phyloP scores from a whole-genome alignment of 2,888 invertebrate genomes.

The Himalopsyche anomala region DNA sequence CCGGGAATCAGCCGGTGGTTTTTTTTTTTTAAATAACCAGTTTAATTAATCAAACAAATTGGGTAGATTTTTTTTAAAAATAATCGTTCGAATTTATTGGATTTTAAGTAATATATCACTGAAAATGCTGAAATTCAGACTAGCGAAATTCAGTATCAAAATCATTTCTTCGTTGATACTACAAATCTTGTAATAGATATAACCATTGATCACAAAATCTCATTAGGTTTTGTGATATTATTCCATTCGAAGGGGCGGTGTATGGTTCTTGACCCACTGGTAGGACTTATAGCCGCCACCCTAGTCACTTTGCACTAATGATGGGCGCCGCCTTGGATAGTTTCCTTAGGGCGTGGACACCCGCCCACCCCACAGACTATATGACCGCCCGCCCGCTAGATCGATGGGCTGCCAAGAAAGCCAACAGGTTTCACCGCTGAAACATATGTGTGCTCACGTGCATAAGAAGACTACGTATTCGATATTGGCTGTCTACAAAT shows the following conservation, averaged over 20 bases:
- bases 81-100: too few species aligned
- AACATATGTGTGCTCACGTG: conserved; percentile 38
- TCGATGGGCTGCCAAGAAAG: conserved; percentile 61
- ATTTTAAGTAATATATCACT: too few species aligned
- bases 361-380: conserved; percentile 49
- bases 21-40: too few species aligned
- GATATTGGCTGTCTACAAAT: conserved; percentile 22
- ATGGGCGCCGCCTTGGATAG: conserved; percentile 58
- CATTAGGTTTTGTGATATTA: conserved; percentile 9
- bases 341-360: conserved; percentile 56
- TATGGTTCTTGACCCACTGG: conserved; percentile 48
- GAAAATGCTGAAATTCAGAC: too few species aligned
- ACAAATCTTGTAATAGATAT: too few species aligned
- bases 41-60: too few species aligned
- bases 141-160: too few species aligned
- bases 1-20: too few species aligned
- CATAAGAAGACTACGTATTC: conserved; percentile 4
- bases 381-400: conserved; percentile 53
- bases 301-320: conserved; percentile 57
- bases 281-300: conserved; percentile 41
- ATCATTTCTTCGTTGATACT: too few species aligned
- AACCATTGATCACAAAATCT: conserved; percentile 12
- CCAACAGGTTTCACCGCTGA: conserved; percentile 63
- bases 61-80: too few species aligned
- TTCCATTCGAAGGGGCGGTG: conserved; percentile 13